A percentile compares a stretch with the other conserved stretches of the same genome.
These are phyloP conservation scores for Aethina tumida DNA, from an alignment of 1,140 invertebrate species.

Conservation along the genomic window DNA sequence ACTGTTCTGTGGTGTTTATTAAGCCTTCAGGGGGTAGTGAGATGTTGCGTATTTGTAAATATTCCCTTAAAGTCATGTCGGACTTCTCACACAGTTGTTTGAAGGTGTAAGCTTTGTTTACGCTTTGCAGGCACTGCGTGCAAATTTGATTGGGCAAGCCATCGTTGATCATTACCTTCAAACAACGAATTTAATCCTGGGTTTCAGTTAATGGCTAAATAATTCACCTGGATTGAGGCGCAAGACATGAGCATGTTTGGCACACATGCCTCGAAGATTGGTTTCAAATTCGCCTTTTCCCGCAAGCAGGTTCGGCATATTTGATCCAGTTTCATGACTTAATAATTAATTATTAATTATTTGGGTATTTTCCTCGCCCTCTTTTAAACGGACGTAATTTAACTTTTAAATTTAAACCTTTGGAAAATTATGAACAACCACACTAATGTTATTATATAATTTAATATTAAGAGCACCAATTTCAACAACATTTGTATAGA, in stretches of 20 bases:
- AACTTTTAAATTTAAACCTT: no score
- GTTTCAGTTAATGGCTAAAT: slow-evolving; percentile 3
- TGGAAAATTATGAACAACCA: no score
- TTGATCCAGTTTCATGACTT: slow-evolving; percentile 34
- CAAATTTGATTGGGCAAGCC: slow-evolving; percentile 33
- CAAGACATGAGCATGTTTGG: slow-evolving; percentile 35
- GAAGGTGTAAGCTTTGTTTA: slow-evolving; percentile 31
- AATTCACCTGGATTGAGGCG: slow-evolving; percentile 29
- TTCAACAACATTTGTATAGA: no score
- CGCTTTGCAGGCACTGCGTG: slow-evolving; percentile 31
- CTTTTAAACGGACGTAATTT: no score
- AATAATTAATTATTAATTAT: no score
- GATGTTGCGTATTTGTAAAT: slow-evolving; percentile 23
- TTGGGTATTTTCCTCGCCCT: no score
- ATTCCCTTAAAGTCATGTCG: slow-evolving; percentile 28
- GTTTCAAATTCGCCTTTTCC: slow-evolving; percentile 29
- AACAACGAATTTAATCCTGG: slow-evolving; percentile 11
- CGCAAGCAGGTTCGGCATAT: slow-evolving; percentile 32
- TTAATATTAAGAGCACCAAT: no score
- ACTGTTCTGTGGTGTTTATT: slow-evolving; percentile 6
- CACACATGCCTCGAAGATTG: slow-evolving; percentile 31
- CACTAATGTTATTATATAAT: no score
- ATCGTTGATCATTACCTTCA: slow-evolving; percentile 33
- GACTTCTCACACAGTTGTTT: slow-evolving; percentile 36
- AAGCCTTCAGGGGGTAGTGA: slow-evolving; percentile 1